Evolutionary conservation across 2,113 vertebrate genomes (phyloP), one percentile per base, ranked within the genome.

Genomic region (Python bivittatus): DNA sequence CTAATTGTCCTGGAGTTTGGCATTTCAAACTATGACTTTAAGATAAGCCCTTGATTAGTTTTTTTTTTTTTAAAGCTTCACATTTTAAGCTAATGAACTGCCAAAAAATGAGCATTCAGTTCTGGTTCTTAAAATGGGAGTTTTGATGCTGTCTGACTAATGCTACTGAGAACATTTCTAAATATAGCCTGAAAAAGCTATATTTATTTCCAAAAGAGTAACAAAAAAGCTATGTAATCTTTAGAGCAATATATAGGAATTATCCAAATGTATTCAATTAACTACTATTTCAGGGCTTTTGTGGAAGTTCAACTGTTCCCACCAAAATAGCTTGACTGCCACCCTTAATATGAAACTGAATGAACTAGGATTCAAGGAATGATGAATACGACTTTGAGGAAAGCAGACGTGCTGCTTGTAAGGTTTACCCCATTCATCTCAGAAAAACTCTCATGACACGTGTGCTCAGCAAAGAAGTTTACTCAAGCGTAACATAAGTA

Each of bases 61-160:
- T 22, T 57, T 44, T 44, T 53, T 91, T 42, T 60, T 72, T 42
- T 79, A 54, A n/a, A n/a, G 5, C 44, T 91, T 44, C 54, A 27
- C 44, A 79, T 79, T 42, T 79, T 79, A 79, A 79, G 72, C 20
- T 79, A 57, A 91, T 87, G 86, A 91, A 86, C 22, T 72, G 84
- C 68, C 58, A 68, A 87, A 86, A 42, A 52, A 17, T 33, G 22
- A 42, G 6, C 38, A 87, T 29, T 23, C 58, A 10, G n/a, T 38
- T 33, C 33, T 86, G 20, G 27, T 68, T 17, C n/a, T 68, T 68
- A 68, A 91, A 54, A 42, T 68, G 33, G 33, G 15, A 87, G 48
- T 6, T 68, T 38, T 13, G 23, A 1, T 68, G 20, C 38, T 91
- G 60, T 38, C 85, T 57, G 33, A 87, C 27, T 86, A 72, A 9